phyloP scores from a whole-genome alignment of 2,797 vertebrate species.

The Enteromius afrohamiltoni region DNA sequence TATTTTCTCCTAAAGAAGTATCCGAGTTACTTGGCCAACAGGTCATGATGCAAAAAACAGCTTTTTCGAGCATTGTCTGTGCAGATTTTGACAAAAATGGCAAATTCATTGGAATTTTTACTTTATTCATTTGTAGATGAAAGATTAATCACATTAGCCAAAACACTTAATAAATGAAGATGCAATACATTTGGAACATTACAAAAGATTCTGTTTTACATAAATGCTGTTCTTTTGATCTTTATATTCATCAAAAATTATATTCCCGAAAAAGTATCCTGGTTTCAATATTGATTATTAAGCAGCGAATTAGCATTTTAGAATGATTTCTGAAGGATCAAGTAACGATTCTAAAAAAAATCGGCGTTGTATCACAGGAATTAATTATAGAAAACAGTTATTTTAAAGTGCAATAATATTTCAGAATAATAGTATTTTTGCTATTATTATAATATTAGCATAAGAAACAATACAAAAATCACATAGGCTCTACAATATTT shows the following conservation, averaged over 20 bases:
- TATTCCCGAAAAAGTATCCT: neutral
- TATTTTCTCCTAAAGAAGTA: neutral
- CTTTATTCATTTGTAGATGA: neutral
- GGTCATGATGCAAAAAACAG: neutral
- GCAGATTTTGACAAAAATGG: neutral
- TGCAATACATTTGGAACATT: neutral
- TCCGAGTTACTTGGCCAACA: neutral
- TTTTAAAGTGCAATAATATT: neutral
- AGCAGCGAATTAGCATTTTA: neutral
- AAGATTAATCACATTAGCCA: neutral
- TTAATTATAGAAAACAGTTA: neutral
- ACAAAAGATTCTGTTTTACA: neutral
- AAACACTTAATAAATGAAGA: neutral
- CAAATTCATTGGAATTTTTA: neutral
- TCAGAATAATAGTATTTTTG: neutral
- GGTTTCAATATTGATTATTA: neutral
- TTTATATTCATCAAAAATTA: neutral
- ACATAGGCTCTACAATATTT: neutral
- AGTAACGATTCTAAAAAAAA: neutral
- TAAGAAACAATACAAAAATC: no score
- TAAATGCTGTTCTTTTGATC: neutral
- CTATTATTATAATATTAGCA: neutral
- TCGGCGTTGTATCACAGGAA: neutral
- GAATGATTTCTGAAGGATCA: neutral
- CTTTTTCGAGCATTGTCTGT: neutral